Conservation (phyloP, 2,113 vertebrate species). For the Erythrolamprus reginae region DNA sequence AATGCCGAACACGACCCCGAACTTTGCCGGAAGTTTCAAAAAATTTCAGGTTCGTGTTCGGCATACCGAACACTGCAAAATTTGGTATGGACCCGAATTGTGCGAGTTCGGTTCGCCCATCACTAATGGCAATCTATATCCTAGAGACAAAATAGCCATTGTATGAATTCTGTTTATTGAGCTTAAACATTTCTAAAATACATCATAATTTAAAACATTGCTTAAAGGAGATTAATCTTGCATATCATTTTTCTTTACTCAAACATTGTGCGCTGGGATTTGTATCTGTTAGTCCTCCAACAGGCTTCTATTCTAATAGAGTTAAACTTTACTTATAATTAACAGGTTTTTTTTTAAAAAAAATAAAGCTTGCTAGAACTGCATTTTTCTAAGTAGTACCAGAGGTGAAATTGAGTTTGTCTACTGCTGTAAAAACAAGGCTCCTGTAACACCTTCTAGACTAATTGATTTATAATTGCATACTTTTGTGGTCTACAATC, state of each 20-base stretch:
- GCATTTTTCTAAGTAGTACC: background rate
- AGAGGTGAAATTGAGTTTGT: background rate
- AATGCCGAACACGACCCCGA: too few relatives aligned
- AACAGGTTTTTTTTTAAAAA: background rate
- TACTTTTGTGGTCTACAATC: background rate
- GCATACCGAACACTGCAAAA: too few relatives aligned
- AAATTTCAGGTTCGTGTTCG: too few relatives aligned
- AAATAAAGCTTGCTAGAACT: background rate
- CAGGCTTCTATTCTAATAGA: background rate
- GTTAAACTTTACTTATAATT: background rate
- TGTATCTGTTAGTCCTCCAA: background rate
- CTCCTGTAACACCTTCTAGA: background rate
- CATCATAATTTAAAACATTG: constrained; percentile 26
- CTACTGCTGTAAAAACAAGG: background rate
- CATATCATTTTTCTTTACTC: constrained; percentile 6
- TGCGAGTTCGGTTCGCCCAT: too few relatives aligned
- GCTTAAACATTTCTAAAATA: constrained; percentile 27
- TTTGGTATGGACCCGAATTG: too few relatives aligned
- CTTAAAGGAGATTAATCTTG: background rate
- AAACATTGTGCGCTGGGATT: constrained; percentile 24
- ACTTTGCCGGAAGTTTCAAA: too few relatives aligned
- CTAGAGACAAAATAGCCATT: constrained; percentile 5
- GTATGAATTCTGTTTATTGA: constrained; percentile 31
- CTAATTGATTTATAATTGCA: background rate
- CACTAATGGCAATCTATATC: background rate